phyloP scores from a whole-genome alignment of 2,113 vertebrate species.

The Labeo rohita region DNA sequence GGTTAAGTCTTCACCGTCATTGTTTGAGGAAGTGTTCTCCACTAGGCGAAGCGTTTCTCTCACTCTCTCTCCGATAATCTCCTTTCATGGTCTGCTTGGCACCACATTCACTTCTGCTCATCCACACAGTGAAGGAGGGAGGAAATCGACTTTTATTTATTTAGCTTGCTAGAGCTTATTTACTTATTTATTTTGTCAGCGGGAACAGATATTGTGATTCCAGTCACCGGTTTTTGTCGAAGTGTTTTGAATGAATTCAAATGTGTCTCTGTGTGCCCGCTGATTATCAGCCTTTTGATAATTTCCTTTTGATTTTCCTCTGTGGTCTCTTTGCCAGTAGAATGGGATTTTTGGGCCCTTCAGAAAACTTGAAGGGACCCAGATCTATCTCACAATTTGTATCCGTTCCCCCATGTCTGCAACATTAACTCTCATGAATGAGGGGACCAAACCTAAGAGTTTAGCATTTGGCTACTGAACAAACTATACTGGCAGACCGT shows the following conservation, averaged over 20 bases:
- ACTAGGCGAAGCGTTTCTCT: conserved; percentile 46
- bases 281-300: conserved; percentile 50
- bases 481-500: background rate
- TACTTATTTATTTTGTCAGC: conserved; percentile 42
- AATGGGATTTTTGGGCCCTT: conserved; percentile 32
- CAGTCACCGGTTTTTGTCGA: conserved; percentile 19
- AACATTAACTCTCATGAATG: background rate
- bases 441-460: background rate
- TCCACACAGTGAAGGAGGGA: conserved; percentile 34
- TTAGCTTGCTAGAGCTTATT: conserved; percentile 40
- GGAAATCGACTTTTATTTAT: conserved; percentile 49
- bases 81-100: conserved; percentile 58
- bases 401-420: background rate
- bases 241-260: conserved; percentile 38
- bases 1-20: conserved; percentile 40
- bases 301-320: conserved; percentile 50
- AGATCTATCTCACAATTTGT: background rate
- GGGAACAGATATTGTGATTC: conserved; percentile 36
- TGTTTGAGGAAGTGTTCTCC: conserved; percentile 51
- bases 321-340: conserved; percentile 34
- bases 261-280: conserved; percentile 41
- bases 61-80: conserved; percentile 54
- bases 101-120: conserved; percentile 48
- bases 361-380: background rate
- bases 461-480: background rate